A percentile compares a stretch with the other conserved stretches of the same genome.
Evolutionary conservation across 1,140 invertebrate genomes (phyloP).

Genomic region (Limonius californicus): DNA sequence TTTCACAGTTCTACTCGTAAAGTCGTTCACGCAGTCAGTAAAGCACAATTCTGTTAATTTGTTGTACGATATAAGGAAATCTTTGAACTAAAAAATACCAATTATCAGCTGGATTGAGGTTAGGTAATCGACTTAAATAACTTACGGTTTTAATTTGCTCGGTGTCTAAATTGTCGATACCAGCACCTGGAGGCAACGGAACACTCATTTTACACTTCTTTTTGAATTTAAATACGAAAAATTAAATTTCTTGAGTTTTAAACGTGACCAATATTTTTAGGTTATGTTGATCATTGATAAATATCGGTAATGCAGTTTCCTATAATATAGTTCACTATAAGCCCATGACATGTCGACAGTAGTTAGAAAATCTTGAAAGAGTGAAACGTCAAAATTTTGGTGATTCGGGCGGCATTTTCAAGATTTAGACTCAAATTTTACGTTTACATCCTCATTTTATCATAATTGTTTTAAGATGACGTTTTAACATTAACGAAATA

Average conservation of each 20-base stretch:
- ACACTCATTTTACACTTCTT: slow-evolving; percentile 41
- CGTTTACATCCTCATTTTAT: not conserved
- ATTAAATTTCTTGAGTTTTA: not conserved
- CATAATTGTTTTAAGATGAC: not conserved
- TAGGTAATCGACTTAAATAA: too few relatives aligned
- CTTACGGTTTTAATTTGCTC: slow-evolving; percentile 74
- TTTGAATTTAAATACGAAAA: not conserved
- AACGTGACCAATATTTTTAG: not conserved
- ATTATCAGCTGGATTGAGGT: too few relatives aligned
- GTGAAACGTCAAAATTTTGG: not conserved
- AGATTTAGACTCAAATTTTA: not conserved
- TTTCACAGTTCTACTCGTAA: slow-evolving; percentile 78
- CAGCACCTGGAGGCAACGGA: slow-evolving; percentile 39
- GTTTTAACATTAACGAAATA: not conserved
- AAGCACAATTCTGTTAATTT: slow-evolving; percentile 93
- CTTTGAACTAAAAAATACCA: slow-evolving; percentile 81
- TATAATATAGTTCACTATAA: not conserved
- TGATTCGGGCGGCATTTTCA: not conserved
- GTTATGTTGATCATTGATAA: not conserved
- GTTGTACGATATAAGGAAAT: slow-evolving; percentile 91
- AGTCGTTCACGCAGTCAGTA: slow-evolving; percentile 87
- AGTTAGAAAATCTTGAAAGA: not conserved
- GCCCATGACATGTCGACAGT: not conserved
- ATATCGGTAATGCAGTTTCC: not conserved
- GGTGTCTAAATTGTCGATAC: slow-evolving; percentile 51